Evolutionary conservation across 2,797 vertebrate species (phyloP).

Genomic region (Brachymystax lenok): DNA sequence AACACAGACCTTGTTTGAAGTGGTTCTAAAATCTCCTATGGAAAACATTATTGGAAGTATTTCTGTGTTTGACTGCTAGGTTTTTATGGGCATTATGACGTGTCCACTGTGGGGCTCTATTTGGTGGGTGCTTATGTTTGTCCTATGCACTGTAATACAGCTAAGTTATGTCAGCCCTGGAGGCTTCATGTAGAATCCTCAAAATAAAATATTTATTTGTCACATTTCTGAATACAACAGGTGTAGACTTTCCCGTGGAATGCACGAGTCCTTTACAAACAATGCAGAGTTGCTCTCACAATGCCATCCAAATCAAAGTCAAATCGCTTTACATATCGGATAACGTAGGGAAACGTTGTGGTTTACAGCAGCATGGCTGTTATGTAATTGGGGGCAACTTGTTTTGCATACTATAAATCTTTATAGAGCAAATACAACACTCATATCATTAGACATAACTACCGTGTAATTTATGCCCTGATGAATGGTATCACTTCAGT

Average conservation of each 20-base stretch:
- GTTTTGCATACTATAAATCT: conserved; percentile 51
- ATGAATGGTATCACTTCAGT: neutral
- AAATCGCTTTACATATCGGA: conserved; percentile 48
- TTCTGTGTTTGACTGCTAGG: too few relatives aligned
- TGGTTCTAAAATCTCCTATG: too few relatives aligned
- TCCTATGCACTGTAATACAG: conserved; percentile 5
- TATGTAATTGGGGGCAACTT: conserved; percentile 20
- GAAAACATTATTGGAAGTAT: too few relatives aligned
- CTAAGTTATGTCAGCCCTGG: conserved; percentile 5
- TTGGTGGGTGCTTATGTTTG: too few relatives aligned
- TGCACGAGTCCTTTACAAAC: neutral
- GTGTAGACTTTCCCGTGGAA: neutral
- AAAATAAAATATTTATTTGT: too few relatives aligned
- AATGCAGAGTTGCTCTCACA: neutral
- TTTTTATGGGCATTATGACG: too few relatives aligned
- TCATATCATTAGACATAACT: neutral
- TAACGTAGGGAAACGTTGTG: conserved; percentile 49
- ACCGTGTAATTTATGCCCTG: neutral
- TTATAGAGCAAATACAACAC: conserved; percentile 3
- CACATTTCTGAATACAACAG: too few relatives aligned
- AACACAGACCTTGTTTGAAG: too few relatives aligned
- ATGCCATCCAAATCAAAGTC: neutral
- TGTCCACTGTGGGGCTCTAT: too few relatives aligned
- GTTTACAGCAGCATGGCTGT: conserved; percentile 14
- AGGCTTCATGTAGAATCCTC: neutral